Conservation (phyloP, 1,140 invertebrate species). For the Nasonia giraulti region DNA sequence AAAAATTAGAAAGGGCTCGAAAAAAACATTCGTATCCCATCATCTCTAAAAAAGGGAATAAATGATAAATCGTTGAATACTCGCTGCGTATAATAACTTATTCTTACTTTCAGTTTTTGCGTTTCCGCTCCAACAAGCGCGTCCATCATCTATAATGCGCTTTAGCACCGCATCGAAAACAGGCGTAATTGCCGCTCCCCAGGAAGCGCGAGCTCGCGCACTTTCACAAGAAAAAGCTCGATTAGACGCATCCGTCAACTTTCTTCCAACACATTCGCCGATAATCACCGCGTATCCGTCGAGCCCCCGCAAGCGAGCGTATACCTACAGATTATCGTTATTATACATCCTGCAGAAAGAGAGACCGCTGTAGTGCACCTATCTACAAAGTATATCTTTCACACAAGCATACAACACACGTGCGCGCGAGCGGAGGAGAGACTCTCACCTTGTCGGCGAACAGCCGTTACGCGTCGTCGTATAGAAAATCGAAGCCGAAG, state of each 20-base stretch:
- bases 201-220: no score
- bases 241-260: not conserved
- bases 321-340: not conserved
- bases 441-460: not conserved
- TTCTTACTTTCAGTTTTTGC: not conserved
- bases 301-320: no score
- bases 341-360: not conserved
- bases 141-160: not conserved
- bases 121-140: not conserved
- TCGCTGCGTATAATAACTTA: not conserved
- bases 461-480: slow-evolving; percentile 28
- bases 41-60: no score
- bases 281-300: not conserved
- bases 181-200: not conserved
- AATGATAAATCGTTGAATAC: no score
- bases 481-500: slow-evolving; percentile 9
- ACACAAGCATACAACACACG: not conserved
- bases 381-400: not conserved
- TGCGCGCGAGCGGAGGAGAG: no score
- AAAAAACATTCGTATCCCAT: no score
- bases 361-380: not conserved
- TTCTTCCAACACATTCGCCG: not conserved
- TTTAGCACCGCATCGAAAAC: slow-evolving; percentile 1
- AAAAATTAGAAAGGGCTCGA: not conserved
- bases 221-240: slow-evolving; percentile 1